phyloP scores from a whole-genome alignment of 2,113 vertebrate genomes.

The Grantiella picta region DNA sequence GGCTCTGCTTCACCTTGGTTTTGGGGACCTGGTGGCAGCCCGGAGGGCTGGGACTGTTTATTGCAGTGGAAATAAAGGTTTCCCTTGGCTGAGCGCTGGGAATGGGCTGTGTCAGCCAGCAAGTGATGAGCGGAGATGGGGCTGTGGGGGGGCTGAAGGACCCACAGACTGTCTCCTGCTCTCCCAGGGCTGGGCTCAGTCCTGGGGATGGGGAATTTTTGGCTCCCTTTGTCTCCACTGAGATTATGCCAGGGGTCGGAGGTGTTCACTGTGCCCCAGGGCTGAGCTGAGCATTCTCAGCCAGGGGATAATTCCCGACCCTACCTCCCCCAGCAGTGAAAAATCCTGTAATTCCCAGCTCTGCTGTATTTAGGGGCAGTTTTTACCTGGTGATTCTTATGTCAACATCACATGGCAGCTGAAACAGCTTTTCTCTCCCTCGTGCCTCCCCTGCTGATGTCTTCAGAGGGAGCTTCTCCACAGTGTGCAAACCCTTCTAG shows the following conservation, averaged over 20 bases:
- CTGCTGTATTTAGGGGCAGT: not conserved
- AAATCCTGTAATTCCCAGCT: not conserved
- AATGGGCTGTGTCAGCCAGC: not conserved
- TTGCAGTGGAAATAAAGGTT: not conserved
- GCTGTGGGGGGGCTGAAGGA: not conserved
- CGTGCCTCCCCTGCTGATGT: not conserved
- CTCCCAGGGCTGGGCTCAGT: not conserved
- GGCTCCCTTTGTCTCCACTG: not conserved
- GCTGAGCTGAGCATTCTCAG: not conserved
- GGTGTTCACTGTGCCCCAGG: rapidly evolving
- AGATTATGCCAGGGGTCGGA: not conserved
- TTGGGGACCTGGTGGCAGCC: not conserved
- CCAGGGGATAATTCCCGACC: not conserved
- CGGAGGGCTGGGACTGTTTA: not conserved
- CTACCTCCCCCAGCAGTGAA: not conserved
- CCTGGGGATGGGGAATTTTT: rapidly evolving
- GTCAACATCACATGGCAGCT: not conserved
- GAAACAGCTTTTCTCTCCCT: not conserved
- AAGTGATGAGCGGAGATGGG: rapidly evolving
- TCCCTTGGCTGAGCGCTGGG: not conserved
- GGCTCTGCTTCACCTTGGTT: not conserved
- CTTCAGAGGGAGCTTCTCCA: not conserved
- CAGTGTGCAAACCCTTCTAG: rapidly evolving
- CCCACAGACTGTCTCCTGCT: rapidly evolving
- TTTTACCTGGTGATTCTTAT: not conserved